These are phyloP conservation scores for Cyprinodon diabolis DNA, from an alignment of 2,797 vertebrate genomes.

Conservation along the genomic window DNA sequence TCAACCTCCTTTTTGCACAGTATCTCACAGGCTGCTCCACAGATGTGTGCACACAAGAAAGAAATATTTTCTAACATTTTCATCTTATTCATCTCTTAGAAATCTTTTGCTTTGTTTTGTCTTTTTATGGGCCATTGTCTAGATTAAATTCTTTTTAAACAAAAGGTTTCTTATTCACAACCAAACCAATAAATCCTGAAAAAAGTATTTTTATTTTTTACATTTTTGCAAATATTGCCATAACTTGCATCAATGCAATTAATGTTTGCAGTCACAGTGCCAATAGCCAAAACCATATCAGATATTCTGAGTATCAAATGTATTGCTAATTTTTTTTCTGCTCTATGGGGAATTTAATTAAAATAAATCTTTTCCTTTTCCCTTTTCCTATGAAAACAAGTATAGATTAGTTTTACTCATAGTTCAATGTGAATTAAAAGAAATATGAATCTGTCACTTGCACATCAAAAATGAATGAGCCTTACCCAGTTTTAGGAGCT, in stretches of 20 bases:
- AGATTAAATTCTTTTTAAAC: constrained; percentile 50
- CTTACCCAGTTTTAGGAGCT: too few species aligned
- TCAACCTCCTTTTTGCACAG: constrained; percentile 1
- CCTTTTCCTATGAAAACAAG: too few species aligned
- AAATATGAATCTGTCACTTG: too few species aligned
- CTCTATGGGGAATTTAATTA: background rate
- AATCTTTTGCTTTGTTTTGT: constrained; percentile 13
- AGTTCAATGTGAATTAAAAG: background rate
- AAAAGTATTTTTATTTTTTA: background rate
- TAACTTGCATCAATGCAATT: background rate
- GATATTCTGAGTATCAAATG: background rate
- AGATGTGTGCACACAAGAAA: constrained; percentile 50
- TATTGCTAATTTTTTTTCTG: background rate
- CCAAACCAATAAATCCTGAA: constrained; percentile 40
- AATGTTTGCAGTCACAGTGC: background rate
- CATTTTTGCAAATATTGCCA: constrained; percentile 8
- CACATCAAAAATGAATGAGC: too few species aligned
- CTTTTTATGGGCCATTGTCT: constrained; percentile 23
- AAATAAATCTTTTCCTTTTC: background rate
- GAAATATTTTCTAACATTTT: constrained; percentile 34
- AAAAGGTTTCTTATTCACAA: constrained; percentile 38
- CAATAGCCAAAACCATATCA: background rate
- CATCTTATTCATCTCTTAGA: constrained; percentile 46
- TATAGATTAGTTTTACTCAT: background rate
- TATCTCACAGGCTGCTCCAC: constrained; percentile 19